phyloP scores from a whole-genome alignment of 2,797 vertebrate genomes.

The Anguilla marmorata region DNA sequence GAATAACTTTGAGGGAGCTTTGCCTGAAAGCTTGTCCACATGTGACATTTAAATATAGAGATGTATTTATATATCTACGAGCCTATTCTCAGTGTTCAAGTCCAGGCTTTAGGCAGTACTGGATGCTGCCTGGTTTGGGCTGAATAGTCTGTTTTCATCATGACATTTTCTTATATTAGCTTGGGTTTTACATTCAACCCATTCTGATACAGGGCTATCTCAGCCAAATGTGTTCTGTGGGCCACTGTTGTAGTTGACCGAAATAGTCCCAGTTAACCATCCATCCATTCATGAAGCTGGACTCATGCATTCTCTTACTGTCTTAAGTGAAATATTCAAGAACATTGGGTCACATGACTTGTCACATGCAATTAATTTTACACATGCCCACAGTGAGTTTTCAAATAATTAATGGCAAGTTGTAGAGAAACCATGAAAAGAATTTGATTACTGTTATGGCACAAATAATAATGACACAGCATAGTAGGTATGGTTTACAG shows the following conservation, averaged over 20 bases:
- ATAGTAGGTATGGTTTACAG: neutral
- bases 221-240: too few species aligned
- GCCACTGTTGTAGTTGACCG: too few species aligned
- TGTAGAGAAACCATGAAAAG: neutral
- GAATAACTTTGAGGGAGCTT: neutral
- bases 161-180: too few species aligned
- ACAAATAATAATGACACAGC: neutral
- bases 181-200: neutral
- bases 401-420: neutral
- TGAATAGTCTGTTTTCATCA: too few species aligned
- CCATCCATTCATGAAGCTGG: neutral
- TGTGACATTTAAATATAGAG: neutral
- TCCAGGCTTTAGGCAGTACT: too few species aligned
- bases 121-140: too few species aligned
- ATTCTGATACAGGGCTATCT: neutral
- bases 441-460: neutral
- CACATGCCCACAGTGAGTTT: neutral
- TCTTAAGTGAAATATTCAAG: neutral
- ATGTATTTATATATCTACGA: too few species aligned
- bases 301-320: neutral
- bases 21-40: neutral
- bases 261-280: neutral
- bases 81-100: too few species aligned
- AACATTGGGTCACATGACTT: neutral
- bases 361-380: neutral